Conservation (phyloP, 2,113 vertebrate species). For the Gracilinanus agilis region DNA sequence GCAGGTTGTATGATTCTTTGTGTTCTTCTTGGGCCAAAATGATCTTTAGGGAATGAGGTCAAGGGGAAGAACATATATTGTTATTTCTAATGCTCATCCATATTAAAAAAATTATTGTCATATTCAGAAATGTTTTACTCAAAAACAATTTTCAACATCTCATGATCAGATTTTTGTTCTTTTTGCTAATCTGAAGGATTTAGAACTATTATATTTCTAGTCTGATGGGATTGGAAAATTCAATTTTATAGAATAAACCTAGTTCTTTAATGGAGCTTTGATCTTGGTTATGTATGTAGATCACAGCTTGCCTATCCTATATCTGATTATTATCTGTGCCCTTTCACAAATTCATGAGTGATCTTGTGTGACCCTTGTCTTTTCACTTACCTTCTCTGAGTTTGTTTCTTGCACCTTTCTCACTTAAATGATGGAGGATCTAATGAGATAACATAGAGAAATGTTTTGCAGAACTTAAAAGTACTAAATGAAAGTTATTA, state of each 20-base stretch:
- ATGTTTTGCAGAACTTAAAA: background rate
- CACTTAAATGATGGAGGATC: background rate
- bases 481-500: background rate
- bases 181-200: conserved; percentile 17
- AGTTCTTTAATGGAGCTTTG: background rate
- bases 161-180: conserved; percentile 15
- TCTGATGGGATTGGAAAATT: background rate
- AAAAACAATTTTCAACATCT: background rate
- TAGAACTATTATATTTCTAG: background rate
- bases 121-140: conserved; percentile 40
- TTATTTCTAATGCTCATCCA: background rate
- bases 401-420: background rate
- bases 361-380: background rate
- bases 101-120: background rate
- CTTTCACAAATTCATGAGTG: background rate
- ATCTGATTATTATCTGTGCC: background rate
- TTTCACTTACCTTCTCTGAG: background rate
- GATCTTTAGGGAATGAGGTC: conserved; percentile 25
- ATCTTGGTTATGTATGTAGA: background rate
- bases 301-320: background rate
- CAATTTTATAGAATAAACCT: background rate
- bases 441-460: background rate
- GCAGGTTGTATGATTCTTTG: conserved; percentile 34
- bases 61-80: background rate
- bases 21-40: background rate